phyloP scores from a whole-genome alignment of 2,888 invertebrate genomes.

The Agrochola litura region DNA sequence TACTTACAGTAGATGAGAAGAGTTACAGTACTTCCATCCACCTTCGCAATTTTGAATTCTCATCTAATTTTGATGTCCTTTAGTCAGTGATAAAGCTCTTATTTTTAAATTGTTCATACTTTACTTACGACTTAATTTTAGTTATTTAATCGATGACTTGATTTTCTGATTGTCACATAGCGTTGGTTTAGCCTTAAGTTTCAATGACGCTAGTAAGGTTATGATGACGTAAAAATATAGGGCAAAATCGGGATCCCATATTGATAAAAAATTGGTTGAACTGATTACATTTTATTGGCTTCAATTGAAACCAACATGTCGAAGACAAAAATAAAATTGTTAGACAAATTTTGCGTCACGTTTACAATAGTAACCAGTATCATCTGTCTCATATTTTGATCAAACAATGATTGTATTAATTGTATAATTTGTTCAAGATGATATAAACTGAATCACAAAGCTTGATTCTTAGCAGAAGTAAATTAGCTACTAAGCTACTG shows the following conservation, averaged over 20 bases:
- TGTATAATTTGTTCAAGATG: not conserved
- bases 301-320: slow-evolving; percentile 78
- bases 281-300: slow-evolving; percentile 76
- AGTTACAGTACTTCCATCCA: slow-evolving; percentile 10
- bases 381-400: slow-evolving; percentile 4
- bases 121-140: not conserved
- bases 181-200: not conserved
- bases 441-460: not conserved
- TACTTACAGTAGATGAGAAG: slow-evolving; percentile 11
- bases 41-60: slow-evolving; percentile 2
- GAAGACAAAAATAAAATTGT: slow-evolving; percentile 77
- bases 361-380: slow-evolving; percentile 8
- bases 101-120: not conserved
- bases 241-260: slow-evolving; percentile 45
- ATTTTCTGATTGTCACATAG: not conserved
- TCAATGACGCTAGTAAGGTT: not conserved
- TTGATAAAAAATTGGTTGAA: slow-evolving; percentile 65
- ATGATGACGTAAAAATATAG: slow-evolving; percentile 12
- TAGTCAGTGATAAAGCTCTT: not conserved
- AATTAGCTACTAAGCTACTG: not conserved
- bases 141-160: not conserved
- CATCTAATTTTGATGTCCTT: slow-evolving; percentile 22
- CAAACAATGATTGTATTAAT: not conserved
- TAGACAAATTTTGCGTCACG: slow-evolving; percentile 73
- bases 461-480: not conserved